Evolutionary conservation across 2,113 vertebrate genomes (phyloP).

Genomic region (Talpa occidentalis): DNA sequence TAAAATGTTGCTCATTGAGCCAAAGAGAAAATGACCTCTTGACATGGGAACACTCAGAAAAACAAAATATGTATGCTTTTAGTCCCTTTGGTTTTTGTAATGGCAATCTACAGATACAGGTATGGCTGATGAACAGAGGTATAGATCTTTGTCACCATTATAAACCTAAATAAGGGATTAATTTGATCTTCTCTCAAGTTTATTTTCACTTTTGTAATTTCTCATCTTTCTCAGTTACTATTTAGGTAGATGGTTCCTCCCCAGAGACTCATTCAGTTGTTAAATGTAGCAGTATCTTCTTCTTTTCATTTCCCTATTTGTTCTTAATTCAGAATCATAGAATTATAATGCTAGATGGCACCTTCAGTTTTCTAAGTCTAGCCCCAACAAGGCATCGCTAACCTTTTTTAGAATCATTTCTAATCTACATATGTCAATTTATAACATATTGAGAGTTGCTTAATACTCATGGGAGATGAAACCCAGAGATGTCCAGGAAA

Average conservation of each 20-base stretch:
- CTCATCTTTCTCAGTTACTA: neutral
- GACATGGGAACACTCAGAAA: neutral
- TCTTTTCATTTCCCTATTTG: neutral
- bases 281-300: neutral
- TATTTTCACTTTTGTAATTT: neutral
- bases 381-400: neutral
- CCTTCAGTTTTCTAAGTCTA: neutral
- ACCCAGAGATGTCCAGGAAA: neutral
- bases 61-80: neutral
- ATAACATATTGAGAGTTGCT: neutral
- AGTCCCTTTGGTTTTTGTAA: neutral
- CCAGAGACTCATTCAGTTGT: neutral
- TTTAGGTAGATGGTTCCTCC: neutral
- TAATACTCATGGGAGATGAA: neutral
- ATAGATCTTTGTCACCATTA: neutral
- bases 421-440: neutral
- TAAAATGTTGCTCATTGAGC: constrained; percentile 58
- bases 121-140: neutral
- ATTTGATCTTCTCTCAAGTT: neutral
- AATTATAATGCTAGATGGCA: neutral
- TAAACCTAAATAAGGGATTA: neutral
- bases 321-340: neutral
- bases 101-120: neutral
- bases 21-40: constrained; percentile 57
- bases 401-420: neutral